These are phyloP conservation scores for Hydractinia symbiolongicarpus DNA, from an alignment of 30 jellyfish, hydroid and myxozoan species.

Conservation along the genomic window DNA sequence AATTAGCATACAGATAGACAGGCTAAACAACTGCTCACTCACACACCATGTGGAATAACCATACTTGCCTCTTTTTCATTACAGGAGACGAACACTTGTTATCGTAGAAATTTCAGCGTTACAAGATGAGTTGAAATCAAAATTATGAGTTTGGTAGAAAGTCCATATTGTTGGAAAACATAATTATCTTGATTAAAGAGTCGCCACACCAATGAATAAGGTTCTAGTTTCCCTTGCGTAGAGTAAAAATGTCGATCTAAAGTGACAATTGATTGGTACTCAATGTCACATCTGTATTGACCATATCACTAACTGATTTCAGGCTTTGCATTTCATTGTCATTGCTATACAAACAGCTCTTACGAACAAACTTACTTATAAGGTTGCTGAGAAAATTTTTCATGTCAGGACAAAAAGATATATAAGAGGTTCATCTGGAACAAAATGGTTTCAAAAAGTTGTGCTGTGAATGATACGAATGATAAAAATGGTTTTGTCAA, in stretches of 20 bases:
- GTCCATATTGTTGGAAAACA: too few species aligned
- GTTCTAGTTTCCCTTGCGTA: too few species aligned
- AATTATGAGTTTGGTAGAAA: too few species aligned
- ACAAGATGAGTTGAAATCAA: too few species aligned
- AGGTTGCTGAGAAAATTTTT: not conserved
- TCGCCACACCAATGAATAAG: too few species aligned
- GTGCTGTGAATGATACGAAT: not conserved
- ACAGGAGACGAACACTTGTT: too few species aligned
- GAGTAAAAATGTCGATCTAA: not conserved
- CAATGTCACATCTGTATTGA: not conserved
- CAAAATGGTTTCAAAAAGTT: not conserved
- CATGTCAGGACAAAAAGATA: not conserved
- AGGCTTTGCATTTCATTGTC: not conserved
- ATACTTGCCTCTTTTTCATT: too few species aligned
- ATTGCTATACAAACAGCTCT: constrained; percentile 6
- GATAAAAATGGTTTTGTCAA: constrained; percentile 3
- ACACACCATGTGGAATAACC: too few species aligned
- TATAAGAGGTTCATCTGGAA: not conserved
- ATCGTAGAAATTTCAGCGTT: too few species aligned
- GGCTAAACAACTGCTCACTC: too few species aligned
- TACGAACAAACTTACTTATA: not conserved
- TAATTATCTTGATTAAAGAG: too few species aligned
- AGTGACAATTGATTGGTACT: not conserved
- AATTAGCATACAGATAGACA: too few species aligned
- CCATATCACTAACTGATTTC: not conserved